These are phyloP conservation scores for Pteropus rufus DNA, from an alignment of 2,797 vertebrate species.

Conservation along the genomic window DNA sequence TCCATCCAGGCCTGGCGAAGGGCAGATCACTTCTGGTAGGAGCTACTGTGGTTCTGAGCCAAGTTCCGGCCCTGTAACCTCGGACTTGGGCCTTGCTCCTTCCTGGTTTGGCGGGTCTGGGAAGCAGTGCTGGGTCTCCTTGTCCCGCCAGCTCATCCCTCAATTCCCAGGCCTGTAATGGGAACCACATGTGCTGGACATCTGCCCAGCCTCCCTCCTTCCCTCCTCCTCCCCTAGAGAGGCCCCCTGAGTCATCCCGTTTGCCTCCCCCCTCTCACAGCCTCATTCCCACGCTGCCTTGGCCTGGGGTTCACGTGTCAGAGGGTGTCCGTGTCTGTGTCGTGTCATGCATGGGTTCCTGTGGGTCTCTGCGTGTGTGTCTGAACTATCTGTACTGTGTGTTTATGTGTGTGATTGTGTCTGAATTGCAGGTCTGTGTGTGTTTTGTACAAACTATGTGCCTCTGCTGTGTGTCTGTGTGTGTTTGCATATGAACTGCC, in stretches of 20 bases:
- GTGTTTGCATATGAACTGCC: neutral
- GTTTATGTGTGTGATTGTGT: neutral
- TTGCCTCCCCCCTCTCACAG: neutral
- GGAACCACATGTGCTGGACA: conserved; percentile 66
- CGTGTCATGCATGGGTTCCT: neutral
- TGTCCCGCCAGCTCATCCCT: conserved; percentile 61
- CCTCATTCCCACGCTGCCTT: conserved; percentile 56
- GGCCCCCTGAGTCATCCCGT: conserved; percentile 50
- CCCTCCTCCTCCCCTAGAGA: neutral
- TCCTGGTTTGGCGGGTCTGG: conserved; percentile 52
- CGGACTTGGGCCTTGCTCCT: neutral
- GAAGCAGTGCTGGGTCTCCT: conserved; percentile 34
- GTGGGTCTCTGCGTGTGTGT: neutral
- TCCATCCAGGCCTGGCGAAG: neutral
- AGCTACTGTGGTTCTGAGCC: neutral
- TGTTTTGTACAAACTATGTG: neutral
- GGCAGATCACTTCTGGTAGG: neutral
- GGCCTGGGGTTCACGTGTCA: neutral
- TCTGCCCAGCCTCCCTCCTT: neutral
- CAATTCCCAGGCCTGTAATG: conserved; percentile 69
- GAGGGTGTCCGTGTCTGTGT: neutral
- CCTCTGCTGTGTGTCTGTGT: neutral
- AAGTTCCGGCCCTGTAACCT: conserved; percentile 11
- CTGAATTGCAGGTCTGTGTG: neutral
- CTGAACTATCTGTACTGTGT: neutral